Percentiles rank a stretch among this genome's conserved stretches.
Conservation (phyloP, 2,797 vertebrate genomes). For the Liparis tanakae region DNA sequence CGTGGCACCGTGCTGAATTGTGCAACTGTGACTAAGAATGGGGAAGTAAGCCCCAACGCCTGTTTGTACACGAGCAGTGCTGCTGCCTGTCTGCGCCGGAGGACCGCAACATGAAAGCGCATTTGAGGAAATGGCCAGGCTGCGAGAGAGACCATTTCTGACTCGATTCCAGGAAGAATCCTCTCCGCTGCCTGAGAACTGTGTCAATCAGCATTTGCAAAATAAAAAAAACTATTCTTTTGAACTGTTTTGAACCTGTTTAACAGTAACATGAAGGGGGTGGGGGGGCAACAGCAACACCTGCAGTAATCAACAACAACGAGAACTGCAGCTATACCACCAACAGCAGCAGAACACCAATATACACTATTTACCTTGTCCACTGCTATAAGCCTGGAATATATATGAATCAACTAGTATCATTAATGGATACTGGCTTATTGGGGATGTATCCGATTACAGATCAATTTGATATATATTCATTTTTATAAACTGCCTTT, state of each 20-base stretch:
- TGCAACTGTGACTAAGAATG: slow-evolving; percentile 81
- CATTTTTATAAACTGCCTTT: too few relatives aligned
- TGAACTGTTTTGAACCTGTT: slow-evolving; percentile 50
- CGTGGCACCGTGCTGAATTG: slow-evolving; percentile 72
- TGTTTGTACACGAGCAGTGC: slow-evolving; percentile 75
- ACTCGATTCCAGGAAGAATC: slow-evolving; percentile 50
- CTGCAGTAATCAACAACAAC: not conserved
- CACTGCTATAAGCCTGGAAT: not conserved
- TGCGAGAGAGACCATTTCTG: slow-evolving; percentile 26
- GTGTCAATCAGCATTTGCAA: slow-evolving; percentile 38
- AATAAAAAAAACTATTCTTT: slow-evolving; percentile 37
- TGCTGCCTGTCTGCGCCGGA: slow-evolving; percentile 39
- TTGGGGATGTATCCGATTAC: not conserved
- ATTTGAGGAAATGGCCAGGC: slow-evolving; percentile 55
- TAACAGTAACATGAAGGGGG: slow-evolving; percentile 34
- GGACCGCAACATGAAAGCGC: slow-evolving; percentile 51
- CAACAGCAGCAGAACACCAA: not conserved
- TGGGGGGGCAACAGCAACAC: not conserved
- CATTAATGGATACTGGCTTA: not conserved
- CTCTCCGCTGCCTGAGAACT: slow-evolving; percentile 43
- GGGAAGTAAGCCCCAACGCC: slow-evolving; percentile 76
- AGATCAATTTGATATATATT: not conserved
- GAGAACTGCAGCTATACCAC: not conserved
- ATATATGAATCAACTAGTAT: not conserved
- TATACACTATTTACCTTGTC: not conserved